Evolutionary conservation across 2,113 vertebrate genomes (phyloP), one percentile per base, ranked within the genome.

Genomic region (Gallinago jamesoni): DNA sequence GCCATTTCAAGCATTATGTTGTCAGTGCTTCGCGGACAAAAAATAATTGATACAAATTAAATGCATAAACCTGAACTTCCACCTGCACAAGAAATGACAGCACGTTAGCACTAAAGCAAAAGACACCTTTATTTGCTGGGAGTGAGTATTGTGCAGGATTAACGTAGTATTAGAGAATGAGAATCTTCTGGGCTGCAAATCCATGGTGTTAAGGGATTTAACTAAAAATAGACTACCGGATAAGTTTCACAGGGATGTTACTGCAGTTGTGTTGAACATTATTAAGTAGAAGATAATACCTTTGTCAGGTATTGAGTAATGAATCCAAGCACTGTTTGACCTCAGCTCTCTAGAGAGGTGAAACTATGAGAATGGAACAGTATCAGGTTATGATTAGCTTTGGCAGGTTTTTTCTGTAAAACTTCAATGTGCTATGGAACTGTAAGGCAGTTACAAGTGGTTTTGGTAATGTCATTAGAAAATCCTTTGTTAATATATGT

Each of bases 131-230:
- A 8, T 78, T 85, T 94, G 63, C 52, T 78, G 63, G 67, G 70
- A 80, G 52, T 67, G 69, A 77, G 24, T 47, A 33, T 41, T 76
- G 59, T 75, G 37, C 70, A 64, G 82, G 78, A 95, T 97, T 97
- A 90, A 21, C 73, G 33, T 24, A 68, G 77, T 77, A 87, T 93
- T 96, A 94, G 78, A 87, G 72, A 83, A 94, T 39, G 81, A 94
- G 88, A 95, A 75, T 96, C 84, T 94, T 75, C 66, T 69, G 79
- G 84, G 69, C 87, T 94, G 89, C 83, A 84, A 96, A 95, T 90
- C 92, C 87, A 35, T 5, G 17, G 78, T 84, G 92, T 94, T 96
- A 93, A 90, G 88, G 92, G 94, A 90, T 96, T 95, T 91, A 77
- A 87, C 93, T 97, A 93, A 96, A 95, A 97, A 91, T 93, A 94